Conservation (phyloP, 2,888 invertebrate genomes). For the Fabriciana adippe region DNA sequence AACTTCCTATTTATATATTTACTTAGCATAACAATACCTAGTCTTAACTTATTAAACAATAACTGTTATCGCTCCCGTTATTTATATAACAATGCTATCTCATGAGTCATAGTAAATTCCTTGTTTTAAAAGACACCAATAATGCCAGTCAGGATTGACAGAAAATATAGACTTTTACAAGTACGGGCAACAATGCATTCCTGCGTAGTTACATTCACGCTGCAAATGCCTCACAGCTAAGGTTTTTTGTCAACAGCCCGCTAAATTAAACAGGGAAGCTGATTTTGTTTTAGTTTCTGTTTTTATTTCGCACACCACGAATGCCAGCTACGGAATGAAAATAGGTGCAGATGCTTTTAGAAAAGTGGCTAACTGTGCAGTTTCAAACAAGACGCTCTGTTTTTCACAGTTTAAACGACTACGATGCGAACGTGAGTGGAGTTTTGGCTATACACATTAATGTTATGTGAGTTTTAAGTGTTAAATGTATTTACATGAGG, state of each 20-base stretch:
- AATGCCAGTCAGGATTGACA: constrained; percentile 55
- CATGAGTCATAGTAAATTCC: constrained; percentile 56
- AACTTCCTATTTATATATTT: neutral
- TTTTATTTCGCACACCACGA: constrained; percentile 61
- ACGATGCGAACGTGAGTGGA: constrained; percentile 31
- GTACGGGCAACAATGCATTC: constrained; percentile 74
- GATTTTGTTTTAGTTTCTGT: constrained; percentile 67
- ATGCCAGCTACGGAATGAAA: constrained; percentile 46
- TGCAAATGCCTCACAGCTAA: constrained; percentile 70
- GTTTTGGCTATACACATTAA: constrained; percentile 35
- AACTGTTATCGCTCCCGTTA: neutral
- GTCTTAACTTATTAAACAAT: constrained; percentile 8
- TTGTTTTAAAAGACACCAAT: constrained; percentile 52
- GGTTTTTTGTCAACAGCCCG: constrained; percentile 75
- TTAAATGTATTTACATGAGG: constrained; percentile 19
- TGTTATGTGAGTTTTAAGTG: constrained; percentile 29
- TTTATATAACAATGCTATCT: constrained; percentile 37
- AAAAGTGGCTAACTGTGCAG: constrained; percentile 42
- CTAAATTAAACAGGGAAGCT: constrained; percentile 79
- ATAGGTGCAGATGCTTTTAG: constrained; percentile 43
- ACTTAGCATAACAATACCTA: neutral
- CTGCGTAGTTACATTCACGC: constrained; percentile 69
- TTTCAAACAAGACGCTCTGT: constrained; percentile 42
- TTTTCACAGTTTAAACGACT: constrained; percentile 39
- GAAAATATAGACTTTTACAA: constrained; percentile 65